Percentiles rank a stretch among this genome's conserved stretches.
Conservation (phyloP, 2,888 invertebrate species). For the Torymus aiolomorphi region DNA sequence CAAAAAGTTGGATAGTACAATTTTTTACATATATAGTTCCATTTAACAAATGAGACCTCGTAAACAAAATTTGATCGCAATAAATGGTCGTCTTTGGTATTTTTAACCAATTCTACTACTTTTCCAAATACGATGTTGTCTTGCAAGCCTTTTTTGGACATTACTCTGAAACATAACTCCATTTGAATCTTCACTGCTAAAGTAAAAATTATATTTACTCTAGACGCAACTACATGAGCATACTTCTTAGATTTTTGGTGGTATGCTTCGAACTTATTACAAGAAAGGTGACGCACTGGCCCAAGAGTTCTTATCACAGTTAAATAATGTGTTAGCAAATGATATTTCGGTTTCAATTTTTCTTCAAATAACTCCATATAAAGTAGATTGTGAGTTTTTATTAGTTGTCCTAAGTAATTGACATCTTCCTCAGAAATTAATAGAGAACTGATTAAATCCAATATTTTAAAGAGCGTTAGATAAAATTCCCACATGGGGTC, state of each 20-base stretch:
- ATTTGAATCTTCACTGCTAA: too few relatives aligned
- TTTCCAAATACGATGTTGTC: too few relatives aligned
- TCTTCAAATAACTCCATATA: constrained; percentile 5
- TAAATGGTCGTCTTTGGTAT: too few relatives aligned
- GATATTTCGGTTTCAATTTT: constrained; percentile 14
- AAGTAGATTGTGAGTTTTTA: neutral
- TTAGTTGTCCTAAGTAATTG: constrained; percentile 17
- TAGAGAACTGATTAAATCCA: constrained; percentile 34
- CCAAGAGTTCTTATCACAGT: neutral
- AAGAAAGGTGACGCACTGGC: neutral
- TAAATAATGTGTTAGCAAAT: constrained; percentile 1
- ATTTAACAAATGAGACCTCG: too few relatives aligned
- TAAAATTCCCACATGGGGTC: constrained; percentile 51
- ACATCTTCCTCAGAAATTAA: constrained; percentile 39
- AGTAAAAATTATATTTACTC: neutral
- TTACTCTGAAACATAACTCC: too few relatives aligned
- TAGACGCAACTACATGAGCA: neutral
- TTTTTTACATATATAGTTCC: too few relatives aligned
- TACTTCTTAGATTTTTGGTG: too few relatives aligned
- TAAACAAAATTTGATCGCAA: too few relatives aligned
- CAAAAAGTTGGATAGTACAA: too few relatives aligned
- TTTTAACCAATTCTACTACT: too few relatives aligned
- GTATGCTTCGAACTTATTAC: neutral
- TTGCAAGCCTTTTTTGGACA: too few relatives aligned
- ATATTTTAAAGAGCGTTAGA: constrained; percentile 40